These are phyloP conservation scores for Melanotaenia parkinsoni DNA, from an alignment of 2,797 vertebrate genomes.

Conservation along the genomic window DNA sequence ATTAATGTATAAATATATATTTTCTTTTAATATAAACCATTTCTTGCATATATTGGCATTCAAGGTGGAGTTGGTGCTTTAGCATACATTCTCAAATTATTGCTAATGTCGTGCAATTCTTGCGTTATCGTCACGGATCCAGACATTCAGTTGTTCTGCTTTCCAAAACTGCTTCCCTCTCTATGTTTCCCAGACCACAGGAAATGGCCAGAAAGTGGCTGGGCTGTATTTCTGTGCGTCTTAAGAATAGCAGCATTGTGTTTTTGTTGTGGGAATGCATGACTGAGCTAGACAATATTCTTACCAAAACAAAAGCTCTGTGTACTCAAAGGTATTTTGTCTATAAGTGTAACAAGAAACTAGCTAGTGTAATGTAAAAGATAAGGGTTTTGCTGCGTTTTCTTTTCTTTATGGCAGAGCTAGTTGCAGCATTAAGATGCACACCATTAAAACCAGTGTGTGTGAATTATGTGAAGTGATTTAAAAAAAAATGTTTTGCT, in stretches of 20 bases:
- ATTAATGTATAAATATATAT: conserved; percentile 1
- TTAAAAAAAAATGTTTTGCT: neutral
- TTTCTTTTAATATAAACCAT: conserved; percentile 17
- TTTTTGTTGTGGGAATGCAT: conserved; percentile 77
- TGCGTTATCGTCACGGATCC: conserved; percentile 28
- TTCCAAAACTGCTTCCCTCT: conserved; percentile 49
- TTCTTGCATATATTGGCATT: conserved; percentile 10
- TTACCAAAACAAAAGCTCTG: conserved; percentile 57
- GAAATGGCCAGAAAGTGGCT: conserved; percentile 71
- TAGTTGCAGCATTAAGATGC: neutral
- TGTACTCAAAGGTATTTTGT: conserved; percentile 28
- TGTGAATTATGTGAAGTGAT: neutral
- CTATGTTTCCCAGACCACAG: conserved; percentile 71
- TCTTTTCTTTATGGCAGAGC: neutral
- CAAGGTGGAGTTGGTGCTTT: neutral
- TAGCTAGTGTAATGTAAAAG: conserved; percentile 11
- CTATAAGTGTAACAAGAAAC: conserved; percentile 26
- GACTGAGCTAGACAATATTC: conserved; percentile 46
- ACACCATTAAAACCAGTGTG: neutral
- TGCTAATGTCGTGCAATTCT: neutral
- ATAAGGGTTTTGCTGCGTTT: conserved; percentile 15
- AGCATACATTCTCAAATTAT: conserved; percentile 3
- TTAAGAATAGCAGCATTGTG: conserved; percentile 83
- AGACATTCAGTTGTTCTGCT: conserved; percentile 34
- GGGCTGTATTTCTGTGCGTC: conserved; percentile 69